phyloP scores from a whole-genome alignment of 2,888 invertebrate genomes.

The Hemistola chrysoprasaria region DNA sequence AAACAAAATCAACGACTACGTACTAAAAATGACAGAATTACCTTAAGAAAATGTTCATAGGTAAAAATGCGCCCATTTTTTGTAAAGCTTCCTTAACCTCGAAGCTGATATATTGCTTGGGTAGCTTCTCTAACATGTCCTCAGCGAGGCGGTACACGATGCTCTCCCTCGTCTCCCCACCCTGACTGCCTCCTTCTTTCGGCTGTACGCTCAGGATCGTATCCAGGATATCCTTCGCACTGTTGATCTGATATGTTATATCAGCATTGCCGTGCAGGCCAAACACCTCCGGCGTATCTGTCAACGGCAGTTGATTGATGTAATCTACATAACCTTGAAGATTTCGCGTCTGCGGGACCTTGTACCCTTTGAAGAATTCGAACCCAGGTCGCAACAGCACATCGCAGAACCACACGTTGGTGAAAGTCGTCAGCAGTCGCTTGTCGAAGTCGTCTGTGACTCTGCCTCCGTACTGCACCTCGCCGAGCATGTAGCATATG shows the following conservation, averaged over 20 bases:
- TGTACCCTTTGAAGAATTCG: conserved; percentile 96
- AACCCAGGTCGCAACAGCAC: conserved; percentile 92
- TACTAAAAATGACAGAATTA: too few relatives aligned
- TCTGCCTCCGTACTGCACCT: conserved; percentile 93
- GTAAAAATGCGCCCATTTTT: conserved; percentile 95
- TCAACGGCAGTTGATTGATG: conserved; percentile 91
- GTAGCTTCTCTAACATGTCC: conserved; percentile 92
- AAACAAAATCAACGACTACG: too few relatives aligned
- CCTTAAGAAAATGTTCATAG: conserved; percentile 97
- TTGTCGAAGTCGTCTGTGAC: conserved; percentile 99
- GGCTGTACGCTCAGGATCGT: conserved; percentile 98
- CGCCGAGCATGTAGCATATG: conserved; percentile 98
- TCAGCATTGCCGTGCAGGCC: conserved; percentile 98
- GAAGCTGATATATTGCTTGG: conserved; percentile 92
- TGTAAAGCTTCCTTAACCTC: conserved; percentile 94
- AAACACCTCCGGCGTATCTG: conserved; percentile 97
- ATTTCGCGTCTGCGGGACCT: conserved; percentile 92
- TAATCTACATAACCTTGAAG: conserved; percentile 91
- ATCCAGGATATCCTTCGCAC: conserved; percentile 95
- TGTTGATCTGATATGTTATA: conserved; percentile 98
- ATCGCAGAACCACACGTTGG: conserved; percentile 97
- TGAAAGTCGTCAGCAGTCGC: conserved; percentile 94
- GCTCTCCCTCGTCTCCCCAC: conserved; percentile 96
- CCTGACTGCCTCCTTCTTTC: conserved; percentile 95
- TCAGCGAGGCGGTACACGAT: conserved; percentile 95